These are phyloP conservation scores for Tetrax tetrax DNA, from an alignment of 2,113 vertebrate genomes.

Conservation along the genomic window DNA sequence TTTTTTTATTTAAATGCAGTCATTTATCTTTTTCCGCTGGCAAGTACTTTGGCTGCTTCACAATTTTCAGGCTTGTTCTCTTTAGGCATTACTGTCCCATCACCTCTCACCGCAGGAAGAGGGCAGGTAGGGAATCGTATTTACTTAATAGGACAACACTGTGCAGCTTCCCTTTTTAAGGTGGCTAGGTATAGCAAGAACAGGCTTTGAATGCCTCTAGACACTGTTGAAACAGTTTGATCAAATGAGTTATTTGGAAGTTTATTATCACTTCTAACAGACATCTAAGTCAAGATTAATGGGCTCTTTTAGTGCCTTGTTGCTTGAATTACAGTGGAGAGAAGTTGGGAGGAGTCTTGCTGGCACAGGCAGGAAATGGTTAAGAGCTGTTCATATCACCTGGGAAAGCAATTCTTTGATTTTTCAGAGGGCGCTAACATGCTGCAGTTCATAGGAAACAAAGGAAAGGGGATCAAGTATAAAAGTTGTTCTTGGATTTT, in stretches of 20 bases:
- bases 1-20: not conserved
- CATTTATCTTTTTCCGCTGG: not conserved
- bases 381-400: slow-evolving; percentile 58
- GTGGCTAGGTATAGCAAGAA: not conserved
- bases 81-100: not conserved
- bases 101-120: not conserved
- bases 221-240: not conserved
- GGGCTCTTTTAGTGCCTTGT: not conserved
- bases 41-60: not conserved
- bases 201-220: not conserved
- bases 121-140: not conserved
- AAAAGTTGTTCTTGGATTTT: slow-evolving; percentile 32
- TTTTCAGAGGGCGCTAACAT: slow-evolving; percentile 70
- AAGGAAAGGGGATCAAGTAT: slow-evolving; percentile 46
- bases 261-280: not conserved
- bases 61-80: not conserved
- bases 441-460: slow-evolving; percentile 56
- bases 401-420: slow-evolving; percentile 67
- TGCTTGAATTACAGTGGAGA: not conserved
- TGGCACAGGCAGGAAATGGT: slow-evolving; percentile 54
- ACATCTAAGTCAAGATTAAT: not conserved
- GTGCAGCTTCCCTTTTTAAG: not conserved
- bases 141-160: not conserved
- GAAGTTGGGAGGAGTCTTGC: slow-evolving; percentile 33
- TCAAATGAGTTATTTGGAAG: not conserved